These are phyloP conservation scores for Neofelis nebulosa DNA, from an alignment of 2,113 vertebrate species.

Conservation along the genomic window DNA sequence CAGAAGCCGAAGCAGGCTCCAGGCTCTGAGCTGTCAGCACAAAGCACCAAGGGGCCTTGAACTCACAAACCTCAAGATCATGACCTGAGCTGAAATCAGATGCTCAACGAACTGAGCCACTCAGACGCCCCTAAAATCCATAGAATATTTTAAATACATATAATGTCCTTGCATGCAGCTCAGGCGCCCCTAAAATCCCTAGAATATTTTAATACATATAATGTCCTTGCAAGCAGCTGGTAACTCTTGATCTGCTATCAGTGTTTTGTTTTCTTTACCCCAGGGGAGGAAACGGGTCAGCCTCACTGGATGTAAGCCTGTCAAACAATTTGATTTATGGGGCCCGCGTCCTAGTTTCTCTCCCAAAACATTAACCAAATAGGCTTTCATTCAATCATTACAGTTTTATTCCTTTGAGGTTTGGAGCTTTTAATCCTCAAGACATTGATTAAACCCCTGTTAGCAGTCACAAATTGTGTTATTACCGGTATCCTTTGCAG, in stretches of 20 bases:
- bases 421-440: constrained; percentile 64
- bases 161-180: background rate
- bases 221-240: background rate
- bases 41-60: too few species aligned
- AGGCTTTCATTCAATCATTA: constrained; percentile 66
- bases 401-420: constrained; percentile 69
- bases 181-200: too few species aligned
- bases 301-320: constrained; percentile 37
- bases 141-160: background rate
- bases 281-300: constrained; percentile 39
- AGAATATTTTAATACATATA: background rate
- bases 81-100: too few species aligned
- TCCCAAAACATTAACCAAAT: constrained; percentile 58
- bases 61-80: too few species aligned
- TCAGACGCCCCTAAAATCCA: too few species aligned
- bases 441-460: constrained; percentile 68
- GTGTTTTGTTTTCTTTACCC: constrained; percentile 36
- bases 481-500: constrained; percentile 5
- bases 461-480: constrained; percentile 38
- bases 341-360: background rate
- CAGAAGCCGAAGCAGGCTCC: too few species aligned
- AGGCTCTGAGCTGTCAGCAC: too few species aligned
- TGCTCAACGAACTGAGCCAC: too few species aligned
- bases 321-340: constrained; percentile 74
- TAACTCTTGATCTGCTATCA: background rate